A percentile compares a stretch with the other conserved stretches of the same genome.
Conservation (phyloP, 1,140 invertebrate genomes). For the Calosoma granatense region DNA sequence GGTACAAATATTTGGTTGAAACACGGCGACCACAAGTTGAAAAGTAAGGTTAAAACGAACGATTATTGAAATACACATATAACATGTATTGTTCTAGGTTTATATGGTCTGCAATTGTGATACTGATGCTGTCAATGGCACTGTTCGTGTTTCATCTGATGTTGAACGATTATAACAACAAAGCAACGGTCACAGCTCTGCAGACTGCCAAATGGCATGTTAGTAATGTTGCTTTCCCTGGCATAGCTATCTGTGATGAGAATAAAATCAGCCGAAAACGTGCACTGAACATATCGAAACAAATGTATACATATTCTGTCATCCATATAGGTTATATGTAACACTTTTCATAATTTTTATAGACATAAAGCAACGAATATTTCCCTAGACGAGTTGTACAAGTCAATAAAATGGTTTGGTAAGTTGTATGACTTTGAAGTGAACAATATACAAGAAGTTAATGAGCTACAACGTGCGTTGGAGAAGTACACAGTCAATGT, state of each 20-base stretch:
- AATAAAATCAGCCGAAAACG: slow-evolving; percentile 5
- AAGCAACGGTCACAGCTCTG: slow-evolving; percentile 5
- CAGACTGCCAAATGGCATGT: neutral
- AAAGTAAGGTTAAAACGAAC: neutral
- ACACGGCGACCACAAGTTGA: neutral
- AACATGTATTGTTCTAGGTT: neutral
- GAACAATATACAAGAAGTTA: neutral
- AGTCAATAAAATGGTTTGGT: neutral
- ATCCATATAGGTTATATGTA: neutral
- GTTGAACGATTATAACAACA: neutral
- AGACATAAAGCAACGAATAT: neutral
- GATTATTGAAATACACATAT: neutral
- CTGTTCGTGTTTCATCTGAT: neutral
- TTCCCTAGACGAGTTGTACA: neutral
- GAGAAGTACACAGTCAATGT: too few relatives aligned
- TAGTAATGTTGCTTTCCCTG: slow-evolving; percentile 8
- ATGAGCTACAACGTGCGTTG: neutral
- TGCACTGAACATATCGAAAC: neutral
- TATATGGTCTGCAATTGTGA: neutral
- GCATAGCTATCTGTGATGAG: slow-evolving; percentile 2
- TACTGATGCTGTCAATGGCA: neutral
- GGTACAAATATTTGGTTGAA: neutral
- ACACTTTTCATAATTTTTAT: neutral
- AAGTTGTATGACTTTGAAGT: neutral
- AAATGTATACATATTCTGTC: neutral